Conservation (phyloP, 2,888 invertebrate species). For the Morpho deidamia region DNA sequence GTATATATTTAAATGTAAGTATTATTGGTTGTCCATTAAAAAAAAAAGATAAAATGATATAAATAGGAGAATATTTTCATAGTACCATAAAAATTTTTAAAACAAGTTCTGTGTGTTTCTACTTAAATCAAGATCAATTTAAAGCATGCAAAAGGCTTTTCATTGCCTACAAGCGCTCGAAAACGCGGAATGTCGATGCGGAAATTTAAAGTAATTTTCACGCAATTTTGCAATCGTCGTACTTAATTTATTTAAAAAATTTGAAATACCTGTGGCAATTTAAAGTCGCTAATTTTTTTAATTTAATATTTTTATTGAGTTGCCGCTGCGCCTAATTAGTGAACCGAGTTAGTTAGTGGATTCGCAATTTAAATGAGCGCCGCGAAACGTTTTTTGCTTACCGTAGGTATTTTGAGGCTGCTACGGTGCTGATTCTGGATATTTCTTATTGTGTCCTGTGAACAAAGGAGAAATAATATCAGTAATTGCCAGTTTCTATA, state of each 20-base stretch:
- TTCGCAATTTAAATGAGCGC: constrained; percentile 29
- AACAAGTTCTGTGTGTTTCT: neutral
- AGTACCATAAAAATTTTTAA: too few relatives aligned
- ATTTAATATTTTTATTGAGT: constrained; percentile 12
- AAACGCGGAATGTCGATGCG: constrained; percentile 11
- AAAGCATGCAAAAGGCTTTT: constrained; percentile 8
- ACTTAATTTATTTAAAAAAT: constrained; percentile 2
- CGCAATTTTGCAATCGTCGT: constrained; percentile 11
- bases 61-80: too few relatives aligned
- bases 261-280: constrained; percentile 3
- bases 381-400: constrained; percentile 33
- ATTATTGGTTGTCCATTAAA: too few relatives aligned
- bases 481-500: constrained; percentile 21
- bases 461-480: constrained; percentile 29
- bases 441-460: constrained; percentile 40
- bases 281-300: constrained; percentile 10
- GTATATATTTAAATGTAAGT: too few relatives aligned
- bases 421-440: constrained; percentile 27
- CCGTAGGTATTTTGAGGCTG: constrained; percentile 44
- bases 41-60: too few relatives aligned
- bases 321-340: constrained; percentile 17
- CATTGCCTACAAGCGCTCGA: constrained; percentile 3
- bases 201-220: constrained; percentile 11
- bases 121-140: constrained; percentile 11
- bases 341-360: constrained; percentile 24